Conservation (phyloP, 2,888 invertebrate species). For the Hyposoter dolosus region DNA sequence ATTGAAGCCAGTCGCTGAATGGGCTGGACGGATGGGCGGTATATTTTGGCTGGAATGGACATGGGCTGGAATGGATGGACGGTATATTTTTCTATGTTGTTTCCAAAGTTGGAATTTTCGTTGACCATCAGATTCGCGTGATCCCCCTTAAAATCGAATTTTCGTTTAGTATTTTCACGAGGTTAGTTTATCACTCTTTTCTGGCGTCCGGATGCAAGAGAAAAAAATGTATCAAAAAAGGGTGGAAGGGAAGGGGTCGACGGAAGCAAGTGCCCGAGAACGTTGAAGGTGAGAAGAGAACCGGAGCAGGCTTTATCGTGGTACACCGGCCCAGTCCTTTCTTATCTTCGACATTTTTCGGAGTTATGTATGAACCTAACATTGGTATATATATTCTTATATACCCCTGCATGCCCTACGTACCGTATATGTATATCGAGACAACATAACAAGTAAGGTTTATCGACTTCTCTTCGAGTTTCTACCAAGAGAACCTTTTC, state of each 20-base stretch:
- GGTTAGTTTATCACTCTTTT: slow-evolving; percentile 59
- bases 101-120: no score
- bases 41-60: no score
- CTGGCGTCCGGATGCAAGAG: slow-evolving; percentile 54
- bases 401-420: background rate
- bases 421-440: background rate
- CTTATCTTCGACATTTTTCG: slow-evolving; percentile 66
- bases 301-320: slow-evolving; percentile 57
- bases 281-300: slow-evolving; percentile 39
- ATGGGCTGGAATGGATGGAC: no score
- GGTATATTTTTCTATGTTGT: no score
- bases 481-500: slow-evolving; percentile 25
- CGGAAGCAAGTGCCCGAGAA: slow-evolving; percentile 34
- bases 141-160: slow-evolving; percentile 20
- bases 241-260: slow-evolving; percentile 6
- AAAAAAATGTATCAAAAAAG: slow-evolving; percentile 48
- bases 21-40: no score
- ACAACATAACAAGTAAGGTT: slow-evolving; percentile 30
- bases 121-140: no score
- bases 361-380: slow-evolving; percentile 47
- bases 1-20: no score
- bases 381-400: slow-evolving; percentile 20
- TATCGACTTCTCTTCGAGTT: slow-evolving; percentile 53
- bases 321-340: slow-evolving; percentile 51
- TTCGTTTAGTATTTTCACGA: slow-evolving; percentile 52